Evolutionary conservation across 2,113 vertebrate species (phyloP).

Genomic region (Beaufortia kweichowensis): DNA sequence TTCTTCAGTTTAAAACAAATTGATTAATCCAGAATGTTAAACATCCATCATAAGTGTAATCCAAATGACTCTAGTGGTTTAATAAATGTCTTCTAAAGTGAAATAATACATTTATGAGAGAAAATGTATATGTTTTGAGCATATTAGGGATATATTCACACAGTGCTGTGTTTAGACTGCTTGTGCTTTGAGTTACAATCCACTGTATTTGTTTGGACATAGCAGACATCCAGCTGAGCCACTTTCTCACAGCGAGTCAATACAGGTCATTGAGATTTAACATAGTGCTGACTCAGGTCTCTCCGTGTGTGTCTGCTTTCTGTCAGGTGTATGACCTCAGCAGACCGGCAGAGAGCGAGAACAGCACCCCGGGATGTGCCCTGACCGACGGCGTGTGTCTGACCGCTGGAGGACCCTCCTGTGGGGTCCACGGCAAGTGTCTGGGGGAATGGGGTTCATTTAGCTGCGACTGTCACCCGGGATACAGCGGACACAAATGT

Average conservation of each 20-base stretch:
- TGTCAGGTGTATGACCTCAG: conserved; percentile 82
- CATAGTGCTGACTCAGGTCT: conserved; percentile 36
- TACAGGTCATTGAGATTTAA: conserved; percentile 20
- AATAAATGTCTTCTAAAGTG: too few relatives aligned
- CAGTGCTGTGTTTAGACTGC: neutral
- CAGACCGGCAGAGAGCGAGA: conserved; percentile 79
- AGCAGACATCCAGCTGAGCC: conserved; percentile 11
- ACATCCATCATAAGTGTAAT: too few relatives aligned
- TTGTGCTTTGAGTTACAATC: conserved; percentile 10
- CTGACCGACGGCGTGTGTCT: conserved; percentile 78
- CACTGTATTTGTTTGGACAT: conserved; percentile 16
- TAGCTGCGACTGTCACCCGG: conserved; percentile 82
- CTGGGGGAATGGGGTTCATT: conserved; percentile 81
- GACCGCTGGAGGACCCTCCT: conserved; percentile 71
- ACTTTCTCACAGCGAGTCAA: conserved; percentile 30
- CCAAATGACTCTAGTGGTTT: too few relatives aligned
- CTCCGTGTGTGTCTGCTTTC: conserved; percentile 40
- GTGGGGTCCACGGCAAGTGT: conserved; percentile 80
- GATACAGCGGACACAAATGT: conserved; percentile 80
- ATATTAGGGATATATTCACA: too few relatives aligned
- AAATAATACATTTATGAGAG: too few relatives aligned
- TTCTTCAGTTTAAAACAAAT: too few relatives aligned
- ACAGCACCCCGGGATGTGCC: conserved; percentile 79
- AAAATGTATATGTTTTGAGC: too few relatives aligned
- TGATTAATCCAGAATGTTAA: too few relatives aligned